A percentile compares a stretch with the other conserved stretches of the same genome.
Conservation (phyloP, 2,888 invertebrate species). For the Hirtodrosophila alboralis region DNA sequence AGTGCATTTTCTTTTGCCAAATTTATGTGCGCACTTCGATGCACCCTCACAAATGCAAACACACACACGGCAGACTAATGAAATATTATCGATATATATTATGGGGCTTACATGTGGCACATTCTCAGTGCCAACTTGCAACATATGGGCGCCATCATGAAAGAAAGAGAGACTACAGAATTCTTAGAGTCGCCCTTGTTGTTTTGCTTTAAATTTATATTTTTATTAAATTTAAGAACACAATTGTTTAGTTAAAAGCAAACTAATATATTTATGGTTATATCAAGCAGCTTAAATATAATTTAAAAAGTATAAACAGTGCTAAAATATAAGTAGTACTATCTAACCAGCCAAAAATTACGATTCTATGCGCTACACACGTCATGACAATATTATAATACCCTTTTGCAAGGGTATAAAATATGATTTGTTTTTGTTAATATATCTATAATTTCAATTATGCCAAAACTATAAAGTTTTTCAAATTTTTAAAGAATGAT, state of each 20-base stretch:
- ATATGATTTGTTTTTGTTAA: no score
- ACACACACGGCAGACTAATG: conserved; percentile 52
- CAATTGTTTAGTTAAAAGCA: neutral
- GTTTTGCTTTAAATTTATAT: conserved; percentile 28
- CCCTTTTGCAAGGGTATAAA: no score
- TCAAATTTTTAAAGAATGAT: no score
- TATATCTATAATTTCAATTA: no score
- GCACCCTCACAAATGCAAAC: conserved; percentile 32
- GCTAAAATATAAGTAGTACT: no score
- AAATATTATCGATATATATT: conserved; percentile 79
- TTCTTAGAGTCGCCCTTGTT: conserved; percentile 20
- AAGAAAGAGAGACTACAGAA: neutral
- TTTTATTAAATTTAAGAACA: conserved; percentile 8
- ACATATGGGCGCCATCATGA: conserved; percentile 44
- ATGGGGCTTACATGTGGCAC: conserved; percentile 61
- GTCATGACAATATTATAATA: no score
- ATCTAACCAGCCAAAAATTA: no score
- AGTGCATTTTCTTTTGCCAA: conserved; percentile 71
- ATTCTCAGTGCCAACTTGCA: conserved; percentile 48
- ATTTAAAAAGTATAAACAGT: no score
- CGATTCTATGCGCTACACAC: no score
- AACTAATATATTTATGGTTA: no score
- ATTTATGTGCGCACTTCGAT: conserved; percentile 71
- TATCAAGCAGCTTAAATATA: no score
- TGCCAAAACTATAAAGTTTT: no score